Evolutionary conservation across 2,797 vertebrate genomes (phyloP).

Genomic region (Toxotes lorentzi): DNA sequence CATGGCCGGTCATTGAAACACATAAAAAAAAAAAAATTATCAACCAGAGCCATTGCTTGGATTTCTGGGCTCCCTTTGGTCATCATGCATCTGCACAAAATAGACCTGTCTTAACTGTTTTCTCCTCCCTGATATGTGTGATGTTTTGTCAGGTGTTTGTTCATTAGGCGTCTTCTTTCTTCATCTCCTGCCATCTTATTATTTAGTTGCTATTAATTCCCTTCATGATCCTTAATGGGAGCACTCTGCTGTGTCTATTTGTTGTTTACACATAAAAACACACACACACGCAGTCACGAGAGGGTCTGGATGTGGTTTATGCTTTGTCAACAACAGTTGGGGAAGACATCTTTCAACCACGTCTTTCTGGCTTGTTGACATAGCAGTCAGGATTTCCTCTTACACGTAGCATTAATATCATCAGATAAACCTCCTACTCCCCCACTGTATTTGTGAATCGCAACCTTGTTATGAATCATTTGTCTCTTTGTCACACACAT

Average conservation of each 20-base stretch:
- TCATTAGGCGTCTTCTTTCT: slow-evolving; percentile 14
- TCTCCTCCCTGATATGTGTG: background rate
- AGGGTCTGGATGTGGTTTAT: slow-evolving; percentile 52
- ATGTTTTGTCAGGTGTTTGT: slow-evolving; percentile 11
- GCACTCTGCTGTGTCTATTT: slow-evolving; percentile 40
- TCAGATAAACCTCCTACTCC: slow-evolving; percentile 43
- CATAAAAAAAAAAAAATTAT: slow-evolving; percentile 8
- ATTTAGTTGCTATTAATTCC: slow-evolving; percentile 38
- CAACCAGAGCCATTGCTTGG: background rate
- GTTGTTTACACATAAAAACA: slow-evolving; percentile 24
- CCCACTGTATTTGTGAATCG: background rate
- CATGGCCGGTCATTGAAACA: slow-evolving; percentile 27
- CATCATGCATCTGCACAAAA: slow-evolving; percentile 1
- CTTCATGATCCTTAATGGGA: slow-evolving; percentile 32
- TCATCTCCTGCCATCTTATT: slow-evolving; percentile 7
- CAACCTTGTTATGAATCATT: slow-evolving; percentile 28
- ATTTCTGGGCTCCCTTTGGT: slow-evolving; percentile 5
- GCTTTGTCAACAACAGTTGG: slow-evolving; percentile 53
- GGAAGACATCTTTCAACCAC: slow-evolving; percentile 48
- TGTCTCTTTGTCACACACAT: slow-evolving; percentile 18
- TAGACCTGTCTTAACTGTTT: background rate
- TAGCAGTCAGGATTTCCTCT: slow-evolving; percentile 59
- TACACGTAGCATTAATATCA: slow-evolving; percentile 44
- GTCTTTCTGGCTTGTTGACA: slow-evolving; percentile 61
- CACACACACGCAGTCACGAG: slow-evolving; percentile 14